Base-by-base conservation (phyloP, 2,888 invertebrate genomes). In the Alcis repandata region DNA sequence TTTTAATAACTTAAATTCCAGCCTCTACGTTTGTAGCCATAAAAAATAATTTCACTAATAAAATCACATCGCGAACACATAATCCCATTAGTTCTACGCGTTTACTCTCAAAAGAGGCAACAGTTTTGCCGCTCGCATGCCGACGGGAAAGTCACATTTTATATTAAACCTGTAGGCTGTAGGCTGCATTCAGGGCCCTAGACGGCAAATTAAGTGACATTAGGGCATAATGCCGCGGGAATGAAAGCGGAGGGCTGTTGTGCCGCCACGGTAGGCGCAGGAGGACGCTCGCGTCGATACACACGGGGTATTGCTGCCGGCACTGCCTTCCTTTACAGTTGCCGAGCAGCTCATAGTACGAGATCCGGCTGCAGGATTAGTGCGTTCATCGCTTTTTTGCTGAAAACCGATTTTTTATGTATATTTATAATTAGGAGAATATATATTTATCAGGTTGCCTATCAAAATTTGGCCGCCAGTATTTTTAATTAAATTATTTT, bases 201-300 rank as follows among this genome's bases (percentile, higher is more conserved):
- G 90, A 91, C 91, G 88, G 90, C 87, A 90, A 91, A 92, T 92
- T 92, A 90, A 92, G 92, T 92, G 92, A 91, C 90, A 91, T 92
- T 92, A 92, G 87, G 85, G 85, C 79, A 91, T 91, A 92, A 91
- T 91, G 88, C 56, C 52, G 87, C 84, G 84, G 85, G 86, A 83
- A 88, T 90, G 89, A 89, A 89, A 86, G 89, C 87, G 74, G 85
- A 89, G 91, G 80, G 90, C 82, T 86, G 86, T 87, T 85, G 83
- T 85, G 71, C 80, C 86, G 90, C 84, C 83, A 86, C 83, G 88
- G 77, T 87, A 80, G 83, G 75, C 80, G 73, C 81, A 79, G 75
- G 75, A 88, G 89, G 78, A 77, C 77, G 74, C 77, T 73, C 74
- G 73, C 71, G 70, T 68, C 75, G 71, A 73, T 76, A 17, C 56